These are phyloP conservation scores for Thysanoteuthis rhombus DNA, from an alignment of 2,888 invertebrate genomes.

Conservation along the genomic window DNA sequence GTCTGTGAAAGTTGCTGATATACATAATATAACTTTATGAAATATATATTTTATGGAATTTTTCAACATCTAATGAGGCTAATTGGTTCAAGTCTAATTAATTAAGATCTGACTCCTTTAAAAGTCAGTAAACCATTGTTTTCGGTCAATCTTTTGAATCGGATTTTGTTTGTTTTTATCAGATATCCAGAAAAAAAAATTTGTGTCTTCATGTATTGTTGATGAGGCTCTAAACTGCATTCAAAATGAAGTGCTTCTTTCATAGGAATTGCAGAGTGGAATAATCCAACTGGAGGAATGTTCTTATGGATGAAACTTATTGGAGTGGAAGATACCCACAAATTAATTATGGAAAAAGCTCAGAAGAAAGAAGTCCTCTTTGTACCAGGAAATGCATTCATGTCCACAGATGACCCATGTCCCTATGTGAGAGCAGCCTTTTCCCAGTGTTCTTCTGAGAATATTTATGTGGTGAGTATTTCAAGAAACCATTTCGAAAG, in stretches of 20 bases:
- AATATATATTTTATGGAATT: no score
- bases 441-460: conserved; percentile 75
- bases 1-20: no score
- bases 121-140: no score
- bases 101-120: no score
- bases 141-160: no score
- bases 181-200: no score
- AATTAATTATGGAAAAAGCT: conserved; percentile 79
- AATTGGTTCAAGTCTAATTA: no score
- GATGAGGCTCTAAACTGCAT: neutral
- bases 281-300: conserved; percentile 78
- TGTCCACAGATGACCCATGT: conserved; percentile 75
- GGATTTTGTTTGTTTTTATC: no score
- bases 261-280: conserved; percentile 76
- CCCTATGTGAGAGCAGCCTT: conserved; percentile 79
- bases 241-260: neutral
- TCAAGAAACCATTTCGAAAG: neutral
- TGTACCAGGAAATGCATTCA: conserved; percentile 81
- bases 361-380: conserved; percentile 73
- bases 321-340: conserved; percentile 78
- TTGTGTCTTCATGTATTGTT: neutral
- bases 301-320: conserved; percentile 81
- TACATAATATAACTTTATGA: no score
- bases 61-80: no score
- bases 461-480: conserved; percentile 73